Conservation (phyloP, 2,113 vertebrate species). For the Oreotragus oreotragus region DNA sequence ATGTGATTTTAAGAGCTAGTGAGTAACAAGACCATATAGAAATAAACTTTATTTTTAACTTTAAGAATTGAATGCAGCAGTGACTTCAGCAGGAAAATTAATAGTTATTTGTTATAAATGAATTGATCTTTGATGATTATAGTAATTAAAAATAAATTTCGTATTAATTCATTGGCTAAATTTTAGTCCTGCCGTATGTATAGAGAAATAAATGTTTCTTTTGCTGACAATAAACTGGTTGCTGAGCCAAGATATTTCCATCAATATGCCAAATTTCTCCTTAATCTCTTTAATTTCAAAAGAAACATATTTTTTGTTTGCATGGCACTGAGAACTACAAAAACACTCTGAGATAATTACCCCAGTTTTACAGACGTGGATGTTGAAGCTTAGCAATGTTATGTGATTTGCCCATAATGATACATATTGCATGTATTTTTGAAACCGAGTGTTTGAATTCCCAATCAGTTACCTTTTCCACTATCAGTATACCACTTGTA, state of each 20-base stretch:
- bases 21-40: background rate
- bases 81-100: background rate
- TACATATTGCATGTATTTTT: background rate
- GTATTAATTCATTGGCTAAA: background rate
- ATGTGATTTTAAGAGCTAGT: background rate
- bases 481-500: background rate
- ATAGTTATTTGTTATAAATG: background rate
- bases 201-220: background rate
- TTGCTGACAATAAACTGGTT: background rate
- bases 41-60: constrained; percentile 9
- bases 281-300: background rate
- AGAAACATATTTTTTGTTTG: background rate
- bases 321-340: background rate
- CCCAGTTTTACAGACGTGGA: background rate
- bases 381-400: background rate
- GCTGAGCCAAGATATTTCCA: background rate
- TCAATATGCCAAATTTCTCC: background rate
- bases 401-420: background rate
- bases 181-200: background rate
- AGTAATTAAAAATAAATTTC: background rate
- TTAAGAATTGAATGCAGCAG: constrained; percentile 15
- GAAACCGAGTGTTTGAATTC: background rate
- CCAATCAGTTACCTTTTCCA: background rate
- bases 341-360: background rate
- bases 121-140: background rate